Evolutionary conservation across 1,140 invertebrate genomes (phyloP).

Genomic region (Helicoverpa armigera): DNA sequence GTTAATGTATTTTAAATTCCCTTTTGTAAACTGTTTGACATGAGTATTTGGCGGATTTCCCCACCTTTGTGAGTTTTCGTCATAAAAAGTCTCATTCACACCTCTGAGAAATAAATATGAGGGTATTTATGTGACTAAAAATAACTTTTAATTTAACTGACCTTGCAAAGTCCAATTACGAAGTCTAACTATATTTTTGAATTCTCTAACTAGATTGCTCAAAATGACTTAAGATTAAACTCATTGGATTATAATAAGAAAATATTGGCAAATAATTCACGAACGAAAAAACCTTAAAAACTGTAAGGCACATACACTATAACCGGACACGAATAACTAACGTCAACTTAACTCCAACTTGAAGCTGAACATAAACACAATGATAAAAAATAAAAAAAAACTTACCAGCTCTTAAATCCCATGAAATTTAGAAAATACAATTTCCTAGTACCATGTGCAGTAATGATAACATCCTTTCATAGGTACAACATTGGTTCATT

Average conservation of each 20-base stretch:
- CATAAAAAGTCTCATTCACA: background rate
- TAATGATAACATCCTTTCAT: conserved; percentile 68
- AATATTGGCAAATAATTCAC: background rate
- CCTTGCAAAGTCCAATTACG: too few relatives aligned
- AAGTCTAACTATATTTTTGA: too few relatives aligned
- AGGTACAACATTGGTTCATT: conserved; percentile 59
- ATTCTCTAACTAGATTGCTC: too few relatives aligned
- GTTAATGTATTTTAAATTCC: too few relatives aligned
- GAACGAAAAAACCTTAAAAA: background rate
- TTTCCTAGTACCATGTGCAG: conserved; percentile 30
- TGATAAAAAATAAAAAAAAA: background rate
- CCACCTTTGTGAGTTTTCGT: background rate
- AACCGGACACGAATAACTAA: background rate
- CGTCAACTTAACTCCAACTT: conserved; percentile 12
- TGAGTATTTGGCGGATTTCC: background rate
- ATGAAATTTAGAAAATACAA: conserved; percentile 40
- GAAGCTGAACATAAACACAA: background rate
- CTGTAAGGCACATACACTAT: background rate
- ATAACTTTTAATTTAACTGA: too few relatives aligned
- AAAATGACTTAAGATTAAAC: too few relatives aligned
- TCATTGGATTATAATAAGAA: too few relatives aligned
- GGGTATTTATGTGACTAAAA: background rate
- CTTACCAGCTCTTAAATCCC: conserved; percentile 44
- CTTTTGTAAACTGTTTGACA: background rate
- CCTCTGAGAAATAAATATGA: background rate